Conservation (phyloP, 2,888 invertebrate species). For the Oxytorus armatus region DNA sequence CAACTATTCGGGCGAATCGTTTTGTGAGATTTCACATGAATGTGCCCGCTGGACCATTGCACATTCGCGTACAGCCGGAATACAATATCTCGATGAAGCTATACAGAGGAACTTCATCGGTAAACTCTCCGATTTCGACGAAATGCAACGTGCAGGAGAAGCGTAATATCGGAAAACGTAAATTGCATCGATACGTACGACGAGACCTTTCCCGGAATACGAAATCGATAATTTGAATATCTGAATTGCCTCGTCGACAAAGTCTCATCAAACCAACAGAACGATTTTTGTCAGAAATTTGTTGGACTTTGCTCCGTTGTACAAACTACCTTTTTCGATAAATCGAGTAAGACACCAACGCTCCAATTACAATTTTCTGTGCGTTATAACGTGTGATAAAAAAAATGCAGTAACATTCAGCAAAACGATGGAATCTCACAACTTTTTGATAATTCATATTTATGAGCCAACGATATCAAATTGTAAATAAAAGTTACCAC, state of each 20-base stretch:
- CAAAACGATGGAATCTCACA: too few species aligned
- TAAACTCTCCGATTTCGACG: background rate
- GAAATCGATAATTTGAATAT: slow-evolving; percentile 27
- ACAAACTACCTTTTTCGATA: too few species aligned
- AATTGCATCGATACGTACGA: slow-evolving; percentile 18
- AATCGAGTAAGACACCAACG: background rate
- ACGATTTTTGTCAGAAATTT: too few species aligned
- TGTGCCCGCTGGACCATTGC: slow-evolving; percentile 19
- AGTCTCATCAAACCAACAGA: background rate
- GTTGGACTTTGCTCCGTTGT: too few species aligned
- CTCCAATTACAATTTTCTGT: background rate
- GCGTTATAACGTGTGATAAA: background rate
- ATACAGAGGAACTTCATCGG: background rate
- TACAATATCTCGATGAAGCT: too few species aligned
- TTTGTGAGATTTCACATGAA: slow-evolving; percentile 38
- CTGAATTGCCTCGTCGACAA: too few species aligned
- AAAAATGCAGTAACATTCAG: background rate
- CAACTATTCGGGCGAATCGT: slow-evolving; percentile 24
- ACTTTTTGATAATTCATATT: too few species aligned
- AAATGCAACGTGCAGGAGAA: background rate
- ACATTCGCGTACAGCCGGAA: too few species aligned
- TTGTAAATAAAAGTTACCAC: slow-evolving; percentile 31
- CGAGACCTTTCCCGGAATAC: background rate
- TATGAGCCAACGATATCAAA: slow-evolving; percentile 23
- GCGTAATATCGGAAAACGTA: slow-evolving; percentile 29